Conservation (phyloP, 2,113 vertebrate species). For the Nerophis ophidion region DNA sequence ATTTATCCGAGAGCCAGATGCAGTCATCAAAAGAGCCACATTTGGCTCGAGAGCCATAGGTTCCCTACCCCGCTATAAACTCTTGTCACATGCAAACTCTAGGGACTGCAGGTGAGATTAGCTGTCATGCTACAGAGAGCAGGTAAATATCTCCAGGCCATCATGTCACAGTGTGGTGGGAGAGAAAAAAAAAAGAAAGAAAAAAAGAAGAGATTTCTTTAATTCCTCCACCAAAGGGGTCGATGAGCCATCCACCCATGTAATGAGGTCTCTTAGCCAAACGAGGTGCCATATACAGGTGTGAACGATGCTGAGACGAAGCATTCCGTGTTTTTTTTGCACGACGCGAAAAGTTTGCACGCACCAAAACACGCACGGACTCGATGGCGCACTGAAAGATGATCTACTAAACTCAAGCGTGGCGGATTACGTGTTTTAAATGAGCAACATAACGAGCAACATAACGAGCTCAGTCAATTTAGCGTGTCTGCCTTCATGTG, state of each 20-base stretch:
- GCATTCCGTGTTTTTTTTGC: neutral
- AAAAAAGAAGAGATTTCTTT: slow-evolving; percentile 57
- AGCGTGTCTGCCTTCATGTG: too few species aligned
- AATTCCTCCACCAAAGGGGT: slow-evolving; percentile 53
- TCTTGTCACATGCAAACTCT: slow-evolving; percentile 13
- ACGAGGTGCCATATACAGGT: slow-evolving; percentile 47
- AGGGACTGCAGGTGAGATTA: slow-evolving; percentile 49
- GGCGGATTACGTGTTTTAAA: too few species aligned
- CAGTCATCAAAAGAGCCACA: too few species aligned
- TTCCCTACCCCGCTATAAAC: too few species aligned
- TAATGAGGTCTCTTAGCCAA: slow-evolving; percentile 71
- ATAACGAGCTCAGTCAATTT: too few species aligned
- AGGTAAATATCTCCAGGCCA: slow-evolving; percentile 61
- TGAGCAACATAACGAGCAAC: too few species aligned
- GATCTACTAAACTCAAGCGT: too few species aligned
- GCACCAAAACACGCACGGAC: too few species aligned
- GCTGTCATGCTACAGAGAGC: slow-evolving; percentile 48
- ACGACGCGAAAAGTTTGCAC: too few species aligned
- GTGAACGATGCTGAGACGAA: slow-evolving; percentile 13
- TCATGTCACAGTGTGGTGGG: slow-evolving; percentile 42
- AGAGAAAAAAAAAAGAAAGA: slow-evolving; percentile 17
- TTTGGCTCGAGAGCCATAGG: too few species aligned
- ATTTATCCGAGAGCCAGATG: too few species aligned
- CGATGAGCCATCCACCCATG: slow-evolving; percentile 64
- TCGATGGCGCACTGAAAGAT: too few species aligned